Evolutionary conservation across 2,797 vertebrate genomes (phyloP), one percentile per base, ranked within the genome.

Genomic region (Leptoclinus maculatus): DNA sequence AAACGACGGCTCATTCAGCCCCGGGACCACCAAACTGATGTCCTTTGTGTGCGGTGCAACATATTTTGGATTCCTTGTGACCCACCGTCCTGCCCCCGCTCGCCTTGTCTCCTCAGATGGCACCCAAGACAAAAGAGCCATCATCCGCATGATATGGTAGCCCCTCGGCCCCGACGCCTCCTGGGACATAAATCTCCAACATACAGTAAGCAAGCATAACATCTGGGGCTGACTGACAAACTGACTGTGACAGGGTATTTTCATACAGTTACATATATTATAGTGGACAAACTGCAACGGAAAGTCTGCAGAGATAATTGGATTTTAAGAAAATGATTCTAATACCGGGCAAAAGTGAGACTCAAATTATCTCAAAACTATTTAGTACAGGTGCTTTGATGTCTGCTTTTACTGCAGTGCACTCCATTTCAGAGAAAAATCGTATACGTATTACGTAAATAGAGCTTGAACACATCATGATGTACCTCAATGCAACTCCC

Each of bases 111-210:
- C 77, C 60, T 54, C 49, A 69, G 84, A 89, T 87, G 88, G 74
- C 88, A 89, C 83, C 78, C 82, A 6, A 78, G 75, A 93, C 92
- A 93, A 93, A 92, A 82, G 90, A 88, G 78, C 82, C 91, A 84
- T 91, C 90, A 88, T 72, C 62, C 53, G 3, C 79, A 79, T 87
- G 88, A 91, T 84, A 87, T 58, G 89, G 87, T 83, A 11, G 79
- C 87, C 89, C 87, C 88, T 72, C 75, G 64, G 67, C 76, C 79
- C 74, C n/a, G 57, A 66, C 51, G 66, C 78, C 83, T 82, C 80
- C 76, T 6, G 83, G 76, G 84, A 91, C 89, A 88, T 84, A 83
- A 91, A 85, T 86, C 87, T 88, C 79, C 70, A 66, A 76, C 73
- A 39, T 88, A 91, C 91, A 91, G 89, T 90, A 45, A 71, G 74